Conservation (phyloP, 2,888 invertebrate genomes). For the Loripinus fragilis region DNA sequence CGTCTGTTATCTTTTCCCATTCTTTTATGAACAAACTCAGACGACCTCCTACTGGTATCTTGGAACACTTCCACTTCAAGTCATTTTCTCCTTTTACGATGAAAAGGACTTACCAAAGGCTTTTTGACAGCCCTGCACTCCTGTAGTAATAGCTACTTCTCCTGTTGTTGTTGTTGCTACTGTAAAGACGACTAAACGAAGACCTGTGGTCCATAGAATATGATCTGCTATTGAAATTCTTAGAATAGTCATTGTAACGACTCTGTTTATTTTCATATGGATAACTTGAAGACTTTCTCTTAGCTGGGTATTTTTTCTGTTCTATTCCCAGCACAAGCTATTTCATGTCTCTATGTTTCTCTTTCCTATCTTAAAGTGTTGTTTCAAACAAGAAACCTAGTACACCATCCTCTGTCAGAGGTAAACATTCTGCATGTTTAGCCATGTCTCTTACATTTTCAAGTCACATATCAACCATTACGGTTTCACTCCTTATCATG, state of each 20-base stretch:
- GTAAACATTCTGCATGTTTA: constrained; percentile 23
- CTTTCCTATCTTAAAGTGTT: constrained; percentile 40
- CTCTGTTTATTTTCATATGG: background rate
- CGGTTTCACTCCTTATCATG: constrained; percentile 26
- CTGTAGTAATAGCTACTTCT: background rate
- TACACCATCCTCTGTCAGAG: constrained; percentile 38
- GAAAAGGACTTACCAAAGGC: constrained; percentile 8
- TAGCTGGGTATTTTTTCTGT: background rate
- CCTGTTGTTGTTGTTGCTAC: background rate
- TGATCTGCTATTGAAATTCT: background rate
- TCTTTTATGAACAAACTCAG: too few species aligned
- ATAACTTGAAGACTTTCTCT: background rate
- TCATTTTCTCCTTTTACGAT: background rate
- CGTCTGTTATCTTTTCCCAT: constrained; percentile 29
- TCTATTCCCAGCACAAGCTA: constrained; percentile 36
- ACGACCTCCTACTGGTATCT: constrained; percentile 47
- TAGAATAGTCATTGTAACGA: background rate
- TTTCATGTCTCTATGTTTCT: constrained; percentile 37
- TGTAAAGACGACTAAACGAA: background rate
- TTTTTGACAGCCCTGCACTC: background rate
- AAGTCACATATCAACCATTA: constrained; percentile 40
- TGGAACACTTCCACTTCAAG: background rate
- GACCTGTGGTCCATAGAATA: background rate
- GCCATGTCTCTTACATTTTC: constrained; percentile 31
- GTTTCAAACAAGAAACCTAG: constrained; percentile 34